Base-by-base conservation (phyloP, 2,797 vertebrate genomes). In the Myoxocephalus aenaeus region DNA sequence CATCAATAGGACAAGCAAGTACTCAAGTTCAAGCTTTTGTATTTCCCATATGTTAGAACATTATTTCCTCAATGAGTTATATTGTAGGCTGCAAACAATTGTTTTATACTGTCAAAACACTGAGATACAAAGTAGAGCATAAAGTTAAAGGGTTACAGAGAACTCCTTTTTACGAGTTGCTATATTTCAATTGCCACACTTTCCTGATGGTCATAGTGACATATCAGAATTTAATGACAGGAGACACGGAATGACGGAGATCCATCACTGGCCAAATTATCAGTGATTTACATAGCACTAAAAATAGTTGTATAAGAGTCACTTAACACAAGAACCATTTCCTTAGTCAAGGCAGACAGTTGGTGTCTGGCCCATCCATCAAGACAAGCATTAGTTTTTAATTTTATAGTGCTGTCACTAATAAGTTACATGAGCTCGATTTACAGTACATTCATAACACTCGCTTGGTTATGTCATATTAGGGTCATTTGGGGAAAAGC, bases 281-380 rank as follows among this genome's bases (percentile, higher is more conserved):
- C 90, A 79, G 89, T 96, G 94, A 96, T 96, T 96, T 95, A 95
- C 94, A 95, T 93, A 95, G 94, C 95, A 95, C 95, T 96, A 96
- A 96, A 96, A 95, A 96, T 95, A 96, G 95, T 96, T 96, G 92
- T 93, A 92, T 95, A 94, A 95, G 92, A 95, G 92, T 93, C 93
- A 92, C 94, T 95, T 95, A 95, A 95, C 90, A 93, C 92, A 90
- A 95, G 93, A 94, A 93, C 94, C 92, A 95, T 95, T 95, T 96
- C 94, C 94, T 94, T 90, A 89, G 90, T 89, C 86, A 87, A 92
- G 90, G 89, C 93, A 94, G 94, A 94, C 93, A 95, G 92, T 95
- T 90, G 86, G 86, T 91, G 87, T 93, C 91, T 72, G 80, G 80
- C 79, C 86, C 85, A 95, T 95, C 92, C 89, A 95, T 95, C 95